These are phyloP conservation scores for Copsychus sechellarum DNA, from an alignment of 2,113 vertebrate species.

Conservation along the genomic window DNA sequence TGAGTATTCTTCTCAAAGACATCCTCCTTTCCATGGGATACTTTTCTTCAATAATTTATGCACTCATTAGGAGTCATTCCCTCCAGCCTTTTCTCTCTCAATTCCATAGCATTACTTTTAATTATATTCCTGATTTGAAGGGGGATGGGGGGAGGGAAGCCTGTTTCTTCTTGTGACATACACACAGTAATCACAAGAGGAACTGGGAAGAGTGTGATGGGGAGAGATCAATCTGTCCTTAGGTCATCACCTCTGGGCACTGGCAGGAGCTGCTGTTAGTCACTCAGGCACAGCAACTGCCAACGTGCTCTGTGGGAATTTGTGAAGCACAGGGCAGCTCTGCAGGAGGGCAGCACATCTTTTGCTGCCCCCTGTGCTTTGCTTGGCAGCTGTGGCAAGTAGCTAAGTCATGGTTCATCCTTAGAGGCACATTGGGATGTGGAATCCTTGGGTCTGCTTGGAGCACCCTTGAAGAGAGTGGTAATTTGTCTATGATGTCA, in stretches of 20 bases:
- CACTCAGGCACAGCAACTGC: not conserved
- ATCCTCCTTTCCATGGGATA: not conserved
- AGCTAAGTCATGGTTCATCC: not conserved
- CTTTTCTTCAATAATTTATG: not conserved
- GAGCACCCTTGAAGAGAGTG: not conserved
- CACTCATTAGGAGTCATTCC: not conserved
- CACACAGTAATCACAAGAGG: not conserved
- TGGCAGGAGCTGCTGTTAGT: not conserved
- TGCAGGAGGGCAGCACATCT: not conserved
- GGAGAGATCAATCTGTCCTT: not conserved
- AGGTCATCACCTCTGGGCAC: not conserved
- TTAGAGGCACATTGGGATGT: not conserved
- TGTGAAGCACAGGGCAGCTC: not conserved
- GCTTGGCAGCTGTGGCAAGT: accelerated
- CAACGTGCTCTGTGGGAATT: not conserved
- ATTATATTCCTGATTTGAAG: not conserved
- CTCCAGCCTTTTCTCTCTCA: not conserved
- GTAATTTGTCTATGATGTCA: not conserved
- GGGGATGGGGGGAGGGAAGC: not conserved
- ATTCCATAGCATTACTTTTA: not conserved
- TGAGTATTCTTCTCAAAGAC: not conserved
- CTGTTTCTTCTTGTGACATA: not conserved
- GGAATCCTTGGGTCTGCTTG: not conserved
- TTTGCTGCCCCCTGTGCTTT: not conserved
- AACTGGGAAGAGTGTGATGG: not conserved